Conservation (phyloP, 2,888 invertebrate species). For the Pammene aurita region DNA sequence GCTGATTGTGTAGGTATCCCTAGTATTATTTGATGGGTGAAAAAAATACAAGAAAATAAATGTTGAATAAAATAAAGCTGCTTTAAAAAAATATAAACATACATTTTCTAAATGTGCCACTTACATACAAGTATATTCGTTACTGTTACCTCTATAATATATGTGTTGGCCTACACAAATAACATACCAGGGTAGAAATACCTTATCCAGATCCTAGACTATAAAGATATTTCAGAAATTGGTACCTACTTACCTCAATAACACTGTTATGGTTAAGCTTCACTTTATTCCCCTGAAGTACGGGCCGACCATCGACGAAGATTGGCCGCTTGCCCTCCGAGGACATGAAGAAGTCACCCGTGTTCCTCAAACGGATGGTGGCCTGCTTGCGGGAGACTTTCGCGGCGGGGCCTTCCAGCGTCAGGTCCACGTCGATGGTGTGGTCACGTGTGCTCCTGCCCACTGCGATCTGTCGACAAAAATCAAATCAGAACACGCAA, state of each 20-base stretch:
- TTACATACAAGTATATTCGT: too few relatives aligned
- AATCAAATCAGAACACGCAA: neutral
- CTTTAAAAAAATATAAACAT: too few relatives aligned
- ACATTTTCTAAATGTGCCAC: too few relatives aligned
- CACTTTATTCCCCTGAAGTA: constrained; percentile 94
- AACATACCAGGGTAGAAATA: too few relatives aligned
- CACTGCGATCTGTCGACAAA: constrained; percentile 88
- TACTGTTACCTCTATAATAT: too few relatives aligned
- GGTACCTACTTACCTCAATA: constrained; percentile 87
- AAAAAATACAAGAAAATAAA: too few relatives aligned
- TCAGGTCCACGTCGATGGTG: constrained; percentile 95
- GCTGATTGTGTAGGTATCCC: too few relatives aligned
- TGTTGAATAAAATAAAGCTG: too few relatives aligned
- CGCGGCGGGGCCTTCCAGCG: constrained; percentile 96
- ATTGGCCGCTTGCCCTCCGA: constrained; percentile 98
- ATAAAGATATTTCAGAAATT: too few relatives aligned
- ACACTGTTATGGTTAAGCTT: constrained; percentile 96
- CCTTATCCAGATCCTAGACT: too few relatives aligned
- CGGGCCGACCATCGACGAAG: constrained; percentile 96
- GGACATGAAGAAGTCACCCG: constrained; percentile 96
- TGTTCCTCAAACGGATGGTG: constrained; percentile 93
- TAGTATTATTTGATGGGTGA: too few relatives aligned
- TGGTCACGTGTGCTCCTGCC: constrained; percentile 95
- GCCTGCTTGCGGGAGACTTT: constrained; percentile 97
- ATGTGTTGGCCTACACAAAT: too few relatives aligned